These are phyloP conservation scores for Apeira syringaria DNA, from an alignment of 2,888 invertebrate genomes.

Conservation along the genomic window DNA sequence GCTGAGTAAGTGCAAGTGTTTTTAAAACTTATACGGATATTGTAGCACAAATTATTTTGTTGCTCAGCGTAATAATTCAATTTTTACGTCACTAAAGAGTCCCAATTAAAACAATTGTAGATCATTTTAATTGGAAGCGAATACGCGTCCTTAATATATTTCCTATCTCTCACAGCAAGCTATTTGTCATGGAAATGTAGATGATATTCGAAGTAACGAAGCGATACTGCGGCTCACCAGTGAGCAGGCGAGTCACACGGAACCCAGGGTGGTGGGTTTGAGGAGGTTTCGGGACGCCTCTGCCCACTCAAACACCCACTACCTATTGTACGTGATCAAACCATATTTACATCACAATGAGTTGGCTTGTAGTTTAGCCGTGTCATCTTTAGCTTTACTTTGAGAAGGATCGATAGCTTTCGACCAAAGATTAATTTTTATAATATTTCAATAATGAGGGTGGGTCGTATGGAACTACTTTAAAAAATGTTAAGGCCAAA, in stretches of 20 bases:
- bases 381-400: slow-evolving; percentile 49
- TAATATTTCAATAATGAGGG: slow-evolving; percentile 14
- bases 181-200: slow-evolving; percentile 19
- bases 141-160: slow-evolving; percentile 1
- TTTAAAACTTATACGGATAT: too few species aligned
- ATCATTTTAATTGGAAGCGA: slow-evolving; percentile 15
- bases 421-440: slow-evolving; percentile 14
- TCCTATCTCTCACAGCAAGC: slow-evolving; percentile 8
- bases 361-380: slow-evolving; percentile 62
- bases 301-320: slow-evolving; percentile 68
- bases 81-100: neutral
- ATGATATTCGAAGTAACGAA: slow-evolving; percentile 35
- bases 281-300: slow-evolving; percentile 55
- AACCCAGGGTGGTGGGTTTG: slow-evolving; percentile 55
- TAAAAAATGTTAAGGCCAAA: too few species aligned
- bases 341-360: slow-evolving; percentile 79
- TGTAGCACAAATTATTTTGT: too few species aligned
- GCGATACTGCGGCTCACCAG: slow-evolving; percentile 42
- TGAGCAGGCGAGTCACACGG: slow-evolving; percentile 34
- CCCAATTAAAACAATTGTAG: slow-evolving; percentile 1
- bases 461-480: neutral
- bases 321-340: slow-evolving; percentile 71
- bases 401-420: slow-evolving; percentile 21
- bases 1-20: too few species aligned
- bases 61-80: too few species aligned